These are phyloP conservation scores for Bufo gargarizans DNA, from an alignment of 2,113 vertebrate genomes.

Conservation along the genomic window DNA sequence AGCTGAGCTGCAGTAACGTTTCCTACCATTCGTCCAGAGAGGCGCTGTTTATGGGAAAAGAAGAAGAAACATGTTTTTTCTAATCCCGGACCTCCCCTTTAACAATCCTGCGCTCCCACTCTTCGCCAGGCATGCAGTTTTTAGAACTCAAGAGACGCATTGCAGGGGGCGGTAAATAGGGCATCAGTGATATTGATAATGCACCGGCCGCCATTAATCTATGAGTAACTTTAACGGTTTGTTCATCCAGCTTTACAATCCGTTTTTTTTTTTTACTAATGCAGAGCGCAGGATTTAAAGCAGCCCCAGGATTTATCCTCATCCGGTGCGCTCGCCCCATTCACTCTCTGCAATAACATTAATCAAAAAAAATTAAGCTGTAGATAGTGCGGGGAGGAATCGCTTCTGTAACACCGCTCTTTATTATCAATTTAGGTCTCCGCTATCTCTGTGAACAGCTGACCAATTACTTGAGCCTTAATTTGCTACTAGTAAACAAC, in stretches of 20 bases:
- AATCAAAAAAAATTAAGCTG: slow-evolving; percentile 45
- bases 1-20: no score
- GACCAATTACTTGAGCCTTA: slow-evolving; percentile 50
- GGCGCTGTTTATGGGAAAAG: background rate
- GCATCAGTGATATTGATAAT: background rate
- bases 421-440: slow-evolving; percentile 49
- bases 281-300: slow-evolving; percentile 11
- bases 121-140: background rate
- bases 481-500: slow-evolving; percentile 49
- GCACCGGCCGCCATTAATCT: background rate
- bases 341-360: slow-evolving; percentile 33
- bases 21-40: background rate
- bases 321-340: background rate
- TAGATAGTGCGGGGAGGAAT: slow-evolving; percentile 13
- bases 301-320: slow-evolving; percentile 27
- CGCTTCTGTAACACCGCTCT: slow-evolving; percentile 29
- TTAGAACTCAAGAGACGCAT: background rate
- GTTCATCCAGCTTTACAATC: slow-evolving; percentile 1
- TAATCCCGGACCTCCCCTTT: background rate
- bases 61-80: background rate
- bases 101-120: background rate
- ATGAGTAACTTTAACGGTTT: slow-evolving; percentile 20
- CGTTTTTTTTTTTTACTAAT: background rate
- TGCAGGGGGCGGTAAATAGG: background rate
- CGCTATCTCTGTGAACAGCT: slow-evolving; percentile 38